Conservation (phyloP, 2,888 invertebrate genomes). For the Galeruca laticollis region DNA sequence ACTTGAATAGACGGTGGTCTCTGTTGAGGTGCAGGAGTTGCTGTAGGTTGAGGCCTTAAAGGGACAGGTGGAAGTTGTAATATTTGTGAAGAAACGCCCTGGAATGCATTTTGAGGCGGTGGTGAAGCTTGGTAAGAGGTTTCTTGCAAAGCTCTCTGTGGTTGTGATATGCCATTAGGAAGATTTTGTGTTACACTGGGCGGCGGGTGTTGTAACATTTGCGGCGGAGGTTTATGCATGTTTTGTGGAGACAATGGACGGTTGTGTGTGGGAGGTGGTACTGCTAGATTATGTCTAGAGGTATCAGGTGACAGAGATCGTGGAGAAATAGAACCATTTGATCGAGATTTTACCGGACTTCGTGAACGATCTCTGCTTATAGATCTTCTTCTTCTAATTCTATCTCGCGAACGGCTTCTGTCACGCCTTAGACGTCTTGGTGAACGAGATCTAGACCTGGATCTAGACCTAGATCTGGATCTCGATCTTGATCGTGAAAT, state of each 20-base stretch:
- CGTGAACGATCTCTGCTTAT: conserved; percentile 34
- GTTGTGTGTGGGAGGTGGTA: conserved; percentile 32
- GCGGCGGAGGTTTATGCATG: conserved; percentile 34
- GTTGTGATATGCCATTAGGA: conserved; percentile 21
- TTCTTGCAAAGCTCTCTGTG: conserved; percentile 24
- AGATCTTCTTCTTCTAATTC: conserved; percentile 46
- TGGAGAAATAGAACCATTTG: conserved; percentile 38
- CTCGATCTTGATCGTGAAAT: conserved; percentile 57
- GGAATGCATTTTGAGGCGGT: conserved; percentile 3
- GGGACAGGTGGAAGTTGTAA: conserved; percentile 10
- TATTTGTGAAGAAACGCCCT: neutral
- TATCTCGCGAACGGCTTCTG: conserved; percentile 48
- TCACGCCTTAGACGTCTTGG: conserved; percentile 53
- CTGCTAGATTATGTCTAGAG: conserved; percentile 27
- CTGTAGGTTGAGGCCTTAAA: conserved; percentile 7
- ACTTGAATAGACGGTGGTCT: conserved; percentile 10
- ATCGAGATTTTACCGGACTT: conserved; percentile 28
- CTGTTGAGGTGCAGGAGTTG: conserved; percentile 51
- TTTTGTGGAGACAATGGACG: conserved; percentile 26
- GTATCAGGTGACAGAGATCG: conserved; percentile 40
- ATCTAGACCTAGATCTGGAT: conserved; percentile 54
- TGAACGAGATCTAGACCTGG: conserved; percentile 60
- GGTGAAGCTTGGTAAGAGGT: conserved; percentile 18
- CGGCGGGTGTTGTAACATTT: conserved; percentile 31
- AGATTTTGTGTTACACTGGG: conserved; percentile 19